Base-by-base conservation (phyloP, 2,888 invertebrate genomes). In the Nebria brevicollis region DNA sequence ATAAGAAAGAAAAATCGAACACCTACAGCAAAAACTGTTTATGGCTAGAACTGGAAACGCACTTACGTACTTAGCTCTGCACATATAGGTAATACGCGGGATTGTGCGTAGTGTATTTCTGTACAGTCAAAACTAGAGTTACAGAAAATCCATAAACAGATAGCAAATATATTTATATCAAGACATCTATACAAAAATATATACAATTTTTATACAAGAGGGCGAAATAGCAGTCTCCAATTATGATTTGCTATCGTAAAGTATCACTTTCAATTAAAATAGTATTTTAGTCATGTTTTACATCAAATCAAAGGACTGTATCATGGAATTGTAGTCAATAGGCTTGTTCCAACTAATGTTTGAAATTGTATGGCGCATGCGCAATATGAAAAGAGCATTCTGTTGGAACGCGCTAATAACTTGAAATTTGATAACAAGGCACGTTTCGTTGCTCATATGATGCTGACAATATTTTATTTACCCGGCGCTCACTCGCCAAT, bases 21-120 rank as follows among this genome's bases (percentile, higher is more conserved):
- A 78, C 78, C 78, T 78, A 78, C 78, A 78, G 78, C 78, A 78
- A 78, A 78, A 78, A 73, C 78, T 78, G 73, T 78, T 78, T 78
- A 78, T 42, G 73, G 41, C 72, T 72, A 77, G 72, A 70, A 72
- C 77, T 70, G 54, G 64, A 72, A 70, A 64, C 77, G 72, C 70
- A 77, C 72, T 77, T 75, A 75, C 75, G 66, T 75, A 75, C 75
- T 75, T 75, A 65, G 34, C 64, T 75, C 64, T 75, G 26, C 26
- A n/a, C 11, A 70, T 34, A 70, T 26, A 70, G 25, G 34, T 20
- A 70, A 54, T 34, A 66, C 66, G 8, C 66, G n/a, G 15, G 70
- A 20, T 26, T 20, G 34, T 26, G 70, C 25, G 34, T 70, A 70
- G 34, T 34, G 34, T 34, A 34, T 34, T 34, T 25, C 2, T 70